Conservation (phyloP, 2,888 invertebrate species). For the Hesperia comma region DNA sequence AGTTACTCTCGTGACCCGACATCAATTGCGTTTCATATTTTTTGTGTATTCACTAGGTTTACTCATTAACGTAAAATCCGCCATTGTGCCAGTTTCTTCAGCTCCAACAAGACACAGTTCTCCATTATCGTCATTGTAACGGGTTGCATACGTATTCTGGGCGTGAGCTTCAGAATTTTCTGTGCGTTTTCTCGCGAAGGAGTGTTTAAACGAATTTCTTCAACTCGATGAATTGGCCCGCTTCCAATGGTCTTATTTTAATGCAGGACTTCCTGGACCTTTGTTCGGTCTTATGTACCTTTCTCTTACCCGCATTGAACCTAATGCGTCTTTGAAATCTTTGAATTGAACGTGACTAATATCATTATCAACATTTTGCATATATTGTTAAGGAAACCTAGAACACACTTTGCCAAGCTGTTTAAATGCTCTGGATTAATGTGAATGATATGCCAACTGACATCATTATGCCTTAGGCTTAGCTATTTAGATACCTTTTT, state of each 20-base stretch:
- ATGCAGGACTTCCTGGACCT: constrained; percentile 49
- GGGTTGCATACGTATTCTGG: constrained; percentile 5
- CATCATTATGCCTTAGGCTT: no score
- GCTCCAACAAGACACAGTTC: neutral
- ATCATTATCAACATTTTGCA: constrained; percentile 24
- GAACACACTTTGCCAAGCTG: neutral
- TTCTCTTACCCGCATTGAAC: constrained; percentile 41
- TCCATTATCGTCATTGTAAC: constrained; percentile 16
- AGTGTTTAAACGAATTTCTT: constrained; percentile 47
- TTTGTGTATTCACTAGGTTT: constrained; percentile 12
- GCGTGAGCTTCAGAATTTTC: neutral
- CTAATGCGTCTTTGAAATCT: constrained; percentile 49
- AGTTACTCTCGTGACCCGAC: constrained; percentile 41
- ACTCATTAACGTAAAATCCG: constrained; percentile 20
- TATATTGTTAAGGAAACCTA: neutral
- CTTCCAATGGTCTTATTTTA: constrained; percentile 60
- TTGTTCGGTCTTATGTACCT: constrained; percentile 52
- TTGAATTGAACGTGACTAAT: constrained; percentile 44
- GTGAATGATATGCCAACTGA: no score
- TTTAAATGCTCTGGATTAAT: neutral
- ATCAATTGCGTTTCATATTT: constrained; percentile 43
- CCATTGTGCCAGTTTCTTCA: constrained; percentile 14
- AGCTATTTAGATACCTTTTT: no score
- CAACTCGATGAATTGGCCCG: constrained; percentile 54
- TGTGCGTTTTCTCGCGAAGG: constrained; percentile 40